These are phyloP conservation scores for Rhaphigaster nebulosa DNA, from an alignment of 2,888 invertebrate genomes.

Conservation along the genomic window DNA sequence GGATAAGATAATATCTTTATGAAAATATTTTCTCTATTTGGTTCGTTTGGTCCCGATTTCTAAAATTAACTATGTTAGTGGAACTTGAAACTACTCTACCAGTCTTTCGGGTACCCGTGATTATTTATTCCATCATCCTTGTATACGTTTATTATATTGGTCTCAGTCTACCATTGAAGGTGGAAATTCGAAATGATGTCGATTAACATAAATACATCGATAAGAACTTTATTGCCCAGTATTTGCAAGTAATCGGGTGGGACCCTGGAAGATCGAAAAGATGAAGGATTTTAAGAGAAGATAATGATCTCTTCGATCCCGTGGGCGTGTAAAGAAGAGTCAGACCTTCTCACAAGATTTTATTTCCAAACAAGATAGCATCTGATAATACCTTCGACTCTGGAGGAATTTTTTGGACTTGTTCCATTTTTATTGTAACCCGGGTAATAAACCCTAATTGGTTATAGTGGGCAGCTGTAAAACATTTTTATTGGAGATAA, in stretches of 20 bases:
- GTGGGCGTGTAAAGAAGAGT: slow-evolving; percentile 46
- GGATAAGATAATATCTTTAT: no score
- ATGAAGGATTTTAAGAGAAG: slow-evolving; percentile 36
- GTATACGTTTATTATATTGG: background rate
- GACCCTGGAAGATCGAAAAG: background rate
- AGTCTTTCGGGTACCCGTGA: background rate
- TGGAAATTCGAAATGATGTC: background rate
- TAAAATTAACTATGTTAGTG: no score
- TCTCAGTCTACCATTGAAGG: background rate
- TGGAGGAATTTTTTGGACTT: slow-evolving; percentile 15
- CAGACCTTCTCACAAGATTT: slow-evolving; percentile 30
- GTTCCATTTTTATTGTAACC: slow-evolving; percentile 45
- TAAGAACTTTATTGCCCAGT: background rate
- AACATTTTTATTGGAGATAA: slow-evolving; percentile 42
- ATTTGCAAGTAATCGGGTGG: background rate
- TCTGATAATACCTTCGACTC: slow-evolving; percentile 38
- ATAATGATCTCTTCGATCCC: background rate
- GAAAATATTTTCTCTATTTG: no score
- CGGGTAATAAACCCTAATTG: slow-evolving; percentile 39
- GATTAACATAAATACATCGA: slow-evolving; percentile 6
- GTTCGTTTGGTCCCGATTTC: no score
- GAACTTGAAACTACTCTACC: no score
- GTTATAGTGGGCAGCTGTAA: slow-evolving; percentile 42
- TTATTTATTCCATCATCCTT: no score
- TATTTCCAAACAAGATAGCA: slow-evolving; percentile 36